Base-by-base conservation (phyloP, 2,113 vertebrate species). In the Grammomys surdaster region DNA sequence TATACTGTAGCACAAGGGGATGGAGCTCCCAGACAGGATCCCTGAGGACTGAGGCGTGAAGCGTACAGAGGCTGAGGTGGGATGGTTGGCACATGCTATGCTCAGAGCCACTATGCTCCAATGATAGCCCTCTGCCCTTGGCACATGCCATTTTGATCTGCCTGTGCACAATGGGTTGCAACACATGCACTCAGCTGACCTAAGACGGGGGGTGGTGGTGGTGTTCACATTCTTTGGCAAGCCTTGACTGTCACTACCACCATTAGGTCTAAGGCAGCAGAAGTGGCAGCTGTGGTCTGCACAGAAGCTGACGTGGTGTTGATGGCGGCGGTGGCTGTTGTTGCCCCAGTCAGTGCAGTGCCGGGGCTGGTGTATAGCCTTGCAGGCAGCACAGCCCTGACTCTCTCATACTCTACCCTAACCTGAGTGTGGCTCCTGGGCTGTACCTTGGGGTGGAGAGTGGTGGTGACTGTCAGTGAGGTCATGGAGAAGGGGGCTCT, bases 371-470 rank as follows among this genome's bases (percentile, higher is more conserved):
- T 14, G 40, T 43, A 89, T 1, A 46, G 40, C 75, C 65, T 7
- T 36, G 20, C 12, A 80, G 33, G 43, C 43, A 40, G 22, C 46
- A 31, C 14, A 67, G 28, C 19, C 0, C 33, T 60, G 40, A n/a
- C n/a, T n/a, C n/a, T n/a, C n/a, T n/a, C n/a, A n/a, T n/a, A n/a
- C n/a, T n/a, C n/a, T n/a, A n/a, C n/a, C n/a, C n/a, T n/a, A n/a
- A n/a, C n/a, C n/a, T n/a, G 31, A 43, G 14, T 36, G 12, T 8
- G 51, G 72, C 56, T 28, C 63, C 28, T 60, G 11, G 70, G 88
- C 54, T 0, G 2, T 20, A 33, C n/a, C 31, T 33, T 46, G 13
- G 3, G 43, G 0, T 22, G 43, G 10, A 65, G 26, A 20, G 40
- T 46, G 16, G 19, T 51, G 60, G 31, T 58, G 46, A 76, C 22